Evolutionary conservation across 2,113 vertebrate genomes (phyloP).

Genomic region (Bujurquina vittata): DNA sequence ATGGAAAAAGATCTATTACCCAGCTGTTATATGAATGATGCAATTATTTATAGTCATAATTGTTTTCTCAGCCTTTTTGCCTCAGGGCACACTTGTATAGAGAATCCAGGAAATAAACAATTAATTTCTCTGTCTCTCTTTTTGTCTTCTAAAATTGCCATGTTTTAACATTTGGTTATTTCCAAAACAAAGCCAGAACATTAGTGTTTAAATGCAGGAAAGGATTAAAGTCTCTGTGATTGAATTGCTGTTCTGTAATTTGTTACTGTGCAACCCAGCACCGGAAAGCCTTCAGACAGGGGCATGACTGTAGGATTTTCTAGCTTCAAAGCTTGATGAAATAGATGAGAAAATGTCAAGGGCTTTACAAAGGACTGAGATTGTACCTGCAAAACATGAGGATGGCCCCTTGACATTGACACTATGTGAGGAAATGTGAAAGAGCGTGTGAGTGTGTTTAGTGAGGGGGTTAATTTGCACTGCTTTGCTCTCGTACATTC

Average conservation of each 20-base stretch:
- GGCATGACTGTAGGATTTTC: conserved; percentile 20
- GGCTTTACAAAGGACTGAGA: conserved; percentile 32
- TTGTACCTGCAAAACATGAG: conserved; percentile 39
- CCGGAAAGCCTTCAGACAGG: background rate
- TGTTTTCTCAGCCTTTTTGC: conserved; percentile 34
- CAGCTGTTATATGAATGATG: conserved; percentile 30
- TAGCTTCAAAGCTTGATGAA: conserved; percentile 18
- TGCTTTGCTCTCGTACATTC: conserved; percentile 47
- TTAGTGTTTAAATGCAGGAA: background rate
- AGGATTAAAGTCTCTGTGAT: background rate
- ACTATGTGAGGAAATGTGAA: conserved; percentile 31
- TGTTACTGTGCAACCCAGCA: background rate
- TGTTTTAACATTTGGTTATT: background rate
- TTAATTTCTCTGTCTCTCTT: background rate
- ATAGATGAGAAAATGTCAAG: conserved; percentile 57
- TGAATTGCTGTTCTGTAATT: conserved; percentile 18
- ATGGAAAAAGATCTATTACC: conserved; percentile 20
- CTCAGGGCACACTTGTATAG: background rate
- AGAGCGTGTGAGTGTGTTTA: conserved; percentile 25
- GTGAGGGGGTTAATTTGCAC: conserved; percentile 41
- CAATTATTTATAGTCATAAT: conserved; percentile 44
- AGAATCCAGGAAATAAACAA: background rate
- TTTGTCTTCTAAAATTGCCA: background rate
- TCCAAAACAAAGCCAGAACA: background rate
- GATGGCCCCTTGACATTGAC: conserved; percentile 28